Percentiles rank a stretch among this genome's conserved stretches.
These are phyloP conservation scores for Melinopterus prodromus DNA, from an alignment of 2,888 invertebrate species.

Conservation along the genomic window DNA sequence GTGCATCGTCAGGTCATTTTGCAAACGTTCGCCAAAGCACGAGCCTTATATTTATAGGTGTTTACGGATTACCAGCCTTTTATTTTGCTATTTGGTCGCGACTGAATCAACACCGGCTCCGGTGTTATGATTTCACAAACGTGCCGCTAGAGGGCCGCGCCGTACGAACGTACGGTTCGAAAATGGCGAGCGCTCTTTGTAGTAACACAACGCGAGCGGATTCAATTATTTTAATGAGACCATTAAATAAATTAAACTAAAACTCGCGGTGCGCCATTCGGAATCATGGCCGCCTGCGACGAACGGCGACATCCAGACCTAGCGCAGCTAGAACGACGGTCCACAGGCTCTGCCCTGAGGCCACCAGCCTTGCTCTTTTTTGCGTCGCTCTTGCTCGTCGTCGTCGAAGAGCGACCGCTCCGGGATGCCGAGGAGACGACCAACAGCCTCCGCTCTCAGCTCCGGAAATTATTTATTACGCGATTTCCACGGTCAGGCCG, in stretches of 20 bases:
- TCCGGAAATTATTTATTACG: constrained; percentile 4
- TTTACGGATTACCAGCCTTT: too few relatives aligned
- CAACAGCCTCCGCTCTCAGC: background rate
- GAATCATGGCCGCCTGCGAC: constrained; percentile 4
- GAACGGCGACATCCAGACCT: background rate
- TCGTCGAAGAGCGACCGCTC: background rate
- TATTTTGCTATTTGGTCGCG: too few relatives aligned
- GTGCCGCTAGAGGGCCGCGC: background rate
- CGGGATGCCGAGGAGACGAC: background rate
- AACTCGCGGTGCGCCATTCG: background rate
- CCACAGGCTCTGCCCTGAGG: background rate
- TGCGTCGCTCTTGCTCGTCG: background rate
- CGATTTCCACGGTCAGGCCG: constrained; percentile 4
- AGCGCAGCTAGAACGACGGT: background rate
- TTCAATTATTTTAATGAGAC: constrained; percentile 4
- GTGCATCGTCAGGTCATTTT: too few relatives aligned
- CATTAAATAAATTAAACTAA: constrained; percentile 4
- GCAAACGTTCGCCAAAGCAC: too few relatives aligned
- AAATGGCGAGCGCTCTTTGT: background rate
- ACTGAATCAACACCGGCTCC: too few relatives aligned
- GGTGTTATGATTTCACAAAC: background rate
- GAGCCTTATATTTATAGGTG: too few relatives aligned
- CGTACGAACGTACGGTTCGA: background rate
- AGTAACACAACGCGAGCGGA: background rate
- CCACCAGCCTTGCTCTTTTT: background rate